Evolutionary conservation across 1,140 invertebrate genomes (phyloP), one percentile per base, ranked within the genome.

Genomic region (Hydropsyche tenuis): DNA sequence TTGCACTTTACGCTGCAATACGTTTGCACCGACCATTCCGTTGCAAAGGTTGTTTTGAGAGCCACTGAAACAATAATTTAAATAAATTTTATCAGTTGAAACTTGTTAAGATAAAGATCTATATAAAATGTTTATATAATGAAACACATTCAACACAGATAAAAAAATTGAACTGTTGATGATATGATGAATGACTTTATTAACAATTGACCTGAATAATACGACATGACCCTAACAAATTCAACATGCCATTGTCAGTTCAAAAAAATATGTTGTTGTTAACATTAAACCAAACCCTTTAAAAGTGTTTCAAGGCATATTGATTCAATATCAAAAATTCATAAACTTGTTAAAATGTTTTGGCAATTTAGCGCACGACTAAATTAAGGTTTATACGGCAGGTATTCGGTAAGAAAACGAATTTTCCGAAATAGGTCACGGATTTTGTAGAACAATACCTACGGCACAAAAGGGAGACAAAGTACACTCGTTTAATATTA

Each of bases 21-120:
- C 85, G n/a, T 84, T 85, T 6, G 82, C 82, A 7, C 85, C 84
- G 23, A 87, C 85, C 9, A 85, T 84, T 0, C 90, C 91, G 80
- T 92, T 92, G 83, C 90, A 91, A 1, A 91, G 81, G 79, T 91
- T 92, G 73, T 86, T 89, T 77, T 88, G 90, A 23, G 90, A 90
- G 43, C 86, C 87, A 51, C 90, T 92, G 83, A 1, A 89, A 87
- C 72, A 69, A 74, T 77, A 64, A 30, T 27, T 11, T 12, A 64
- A 64, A 45, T 37, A 48, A 48, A 12, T 9, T 48, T 30, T 20
- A 64, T 6, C 11, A 46, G 18, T 45, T n/a, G n/a, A n/a, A n/a
- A n/a, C n/a, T n/a, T n/a, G n/a, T n/a, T n/a, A n/a, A n/a, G n/a
- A n/a, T n/a, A n/a, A n/a, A n/a, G n/a, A n/a, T n/a, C n/a, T n/a